Conservation (phyloP, 92 coral and sea anemone genomes). For the Diadumene lineata region DNA sequence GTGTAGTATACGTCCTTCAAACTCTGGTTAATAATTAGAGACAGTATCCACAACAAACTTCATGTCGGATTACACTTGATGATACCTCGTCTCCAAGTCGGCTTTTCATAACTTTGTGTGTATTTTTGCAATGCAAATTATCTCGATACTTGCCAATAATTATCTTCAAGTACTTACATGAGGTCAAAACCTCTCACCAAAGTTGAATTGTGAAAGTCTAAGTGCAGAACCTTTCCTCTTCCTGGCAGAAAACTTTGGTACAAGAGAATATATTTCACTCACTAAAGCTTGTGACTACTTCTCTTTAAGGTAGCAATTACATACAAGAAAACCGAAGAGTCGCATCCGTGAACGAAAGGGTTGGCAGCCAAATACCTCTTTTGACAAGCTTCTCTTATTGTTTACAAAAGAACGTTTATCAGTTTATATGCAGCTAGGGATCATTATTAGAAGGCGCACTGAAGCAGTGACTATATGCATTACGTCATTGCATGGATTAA, state of each 20-base stretch:
- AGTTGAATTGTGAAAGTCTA: not conserved
- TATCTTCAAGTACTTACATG: not conserved
- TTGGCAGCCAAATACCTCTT: slow-evolving; percentile 28
- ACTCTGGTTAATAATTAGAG: slow-evolving; percentile 1
- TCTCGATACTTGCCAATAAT: not conserved
- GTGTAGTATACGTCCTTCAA: slow-evolving; percentile 3
- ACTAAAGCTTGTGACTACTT: not conserved
- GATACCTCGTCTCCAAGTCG: not conserved
- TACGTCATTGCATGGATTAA: slow-evolving; percentile 7
- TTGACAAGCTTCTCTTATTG: slow-evolving; percentile 30
- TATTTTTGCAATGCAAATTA: not conserved
- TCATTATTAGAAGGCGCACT: not conserved
- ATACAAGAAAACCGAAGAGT: not conserved
- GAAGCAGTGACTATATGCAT: not conserved
- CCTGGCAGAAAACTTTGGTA: not conserved
- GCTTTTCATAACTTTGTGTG: not conserved
- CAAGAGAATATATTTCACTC: no score
- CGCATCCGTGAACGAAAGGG: not conserved
- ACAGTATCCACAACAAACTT: not conserved
- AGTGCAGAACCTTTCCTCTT: not conserved
- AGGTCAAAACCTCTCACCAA: not conserved
- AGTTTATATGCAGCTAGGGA: slow-evolving; percentile 2
- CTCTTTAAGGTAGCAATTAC: not conserved
- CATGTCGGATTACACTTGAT: not conserved
- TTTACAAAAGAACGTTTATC: slow-evolving; percentile 37